Evolutionary conservation across 2,888 invertebrate genomes (phyloP).

Genomic region (Orthosia incerta): DNA sequence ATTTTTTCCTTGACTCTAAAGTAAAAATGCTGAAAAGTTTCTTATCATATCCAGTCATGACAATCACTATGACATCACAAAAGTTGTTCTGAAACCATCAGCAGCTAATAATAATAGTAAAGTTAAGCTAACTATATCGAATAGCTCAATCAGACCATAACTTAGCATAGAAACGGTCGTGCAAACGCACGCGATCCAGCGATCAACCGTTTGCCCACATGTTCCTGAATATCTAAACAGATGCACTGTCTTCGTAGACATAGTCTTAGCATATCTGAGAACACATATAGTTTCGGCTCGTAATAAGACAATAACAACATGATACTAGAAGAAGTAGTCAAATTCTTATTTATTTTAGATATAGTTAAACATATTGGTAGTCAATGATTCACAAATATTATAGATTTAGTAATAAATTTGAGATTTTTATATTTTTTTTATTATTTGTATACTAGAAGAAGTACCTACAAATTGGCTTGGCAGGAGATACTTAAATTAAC

Average conservation of each 20-base stretch:
- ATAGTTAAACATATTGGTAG: too few relatives aligned
- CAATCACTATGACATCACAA: too few relatives aligned
- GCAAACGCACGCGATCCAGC: constrained; percentile 29
- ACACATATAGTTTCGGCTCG: neutral
- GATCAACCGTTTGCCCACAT: constrained; percentile 23
- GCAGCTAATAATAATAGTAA: neutral
- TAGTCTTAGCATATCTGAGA: constrained; percentile 20
- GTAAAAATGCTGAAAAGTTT: too few relatives aligned
- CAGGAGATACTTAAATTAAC: too few relatives aligned
- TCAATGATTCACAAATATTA: too few relatives aligned
- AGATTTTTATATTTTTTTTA: too few relatives aligned
- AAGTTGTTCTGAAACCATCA: neutral
- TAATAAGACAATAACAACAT: neutral
- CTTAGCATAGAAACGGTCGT: constrained; percentile 24
- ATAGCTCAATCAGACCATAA: constrained; percentile 27
- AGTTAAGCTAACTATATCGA: constrained; percentile 5
- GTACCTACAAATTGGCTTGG: too few relatives aligned
- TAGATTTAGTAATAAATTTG: too few relatives aligned
- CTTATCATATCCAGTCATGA: too few relatives aligned
- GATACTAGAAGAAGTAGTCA: neutral
- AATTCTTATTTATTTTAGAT: too few relatives aligned
- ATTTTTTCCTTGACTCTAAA: too few relatives aligned
- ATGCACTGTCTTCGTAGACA: constrained; percentile 6
- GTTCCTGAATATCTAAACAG: constrained; percentile 18
- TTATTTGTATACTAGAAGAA: too few relatives aligned